Conservation (phyloP, 2,113 vertebrate genomes). For the Pangasianodon gigas region DNA sequence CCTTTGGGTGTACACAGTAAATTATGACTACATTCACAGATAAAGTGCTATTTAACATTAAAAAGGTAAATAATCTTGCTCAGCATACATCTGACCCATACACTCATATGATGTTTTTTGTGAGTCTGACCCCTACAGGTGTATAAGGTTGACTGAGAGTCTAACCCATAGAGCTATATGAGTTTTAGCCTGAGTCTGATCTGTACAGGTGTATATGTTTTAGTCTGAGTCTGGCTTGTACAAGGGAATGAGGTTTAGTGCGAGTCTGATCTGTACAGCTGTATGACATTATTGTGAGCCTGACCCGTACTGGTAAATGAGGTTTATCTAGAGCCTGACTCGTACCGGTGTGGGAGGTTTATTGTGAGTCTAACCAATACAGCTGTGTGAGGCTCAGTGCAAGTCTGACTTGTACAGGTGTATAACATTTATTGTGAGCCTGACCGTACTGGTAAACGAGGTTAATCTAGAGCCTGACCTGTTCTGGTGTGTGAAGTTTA, state of each 20-base stretch:
- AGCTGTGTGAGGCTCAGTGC: constrained; percentile 59
- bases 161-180: constrained; percentile 47
- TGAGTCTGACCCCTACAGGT: not conserved
- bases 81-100: not conserved
- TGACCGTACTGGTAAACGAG: constrained; percentile 67
- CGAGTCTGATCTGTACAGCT: constrained; percentile 70
- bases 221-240: constrained; percentile 66
- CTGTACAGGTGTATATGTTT: constrained; percentile 57
- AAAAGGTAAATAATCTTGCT: not conserved
- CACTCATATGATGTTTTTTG: not conserved
- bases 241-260: constrained; percentile 47
- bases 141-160: not conserved
- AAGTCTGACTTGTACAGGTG: too few species aligned
- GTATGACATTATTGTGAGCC: not conserved
- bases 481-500: constrained; percentile 56
- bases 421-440: too few species aligned
- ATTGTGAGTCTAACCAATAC: constrained; percentile 66
- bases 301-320: constrained; percentile 69
- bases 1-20: not conserved
- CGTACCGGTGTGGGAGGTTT: constrained; percentile 60
- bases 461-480: constrained; percentile 62
- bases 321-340: constrained; percentile 58
- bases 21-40: not conserved
- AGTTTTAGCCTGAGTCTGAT: constrained; percentile 15
- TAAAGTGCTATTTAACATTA: not conserved